Conservation (phyloP, 92 coral and sea anemone genomes). For the Epizoanthus rinbou region DNA sequence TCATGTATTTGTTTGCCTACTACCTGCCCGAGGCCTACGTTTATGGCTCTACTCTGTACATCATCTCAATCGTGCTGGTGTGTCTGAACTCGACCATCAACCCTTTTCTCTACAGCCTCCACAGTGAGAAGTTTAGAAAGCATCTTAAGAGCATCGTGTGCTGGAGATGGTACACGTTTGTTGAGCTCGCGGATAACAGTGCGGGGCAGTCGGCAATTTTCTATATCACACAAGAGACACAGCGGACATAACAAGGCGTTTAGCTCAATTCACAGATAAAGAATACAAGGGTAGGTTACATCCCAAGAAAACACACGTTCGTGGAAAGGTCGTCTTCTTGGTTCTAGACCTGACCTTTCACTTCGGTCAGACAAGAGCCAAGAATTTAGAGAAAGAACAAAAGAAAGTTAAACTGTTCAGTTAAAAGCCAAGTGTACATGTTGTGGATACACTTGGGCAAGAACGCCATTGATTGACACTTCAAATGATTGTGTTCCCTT, state of each 20-base stretch:
- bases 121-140: conserved; percentile 73
- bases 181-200: conserved; percentile 41
- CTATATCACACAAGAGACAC: conserved; percentile 12
- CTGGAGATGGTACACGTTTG: conserved; percentile 47
- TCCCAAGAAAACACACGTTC: too few relatives aligned
- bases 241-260: not conserved
- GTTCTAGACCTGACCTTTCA: too few relatives aligned
- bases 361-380: too few relatives aligned
- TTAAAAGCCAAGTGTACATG: too few relatives aligned
- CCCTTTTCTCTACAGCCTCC: conserved; percentile 81
- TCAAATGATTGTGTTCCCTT: too few relatives aligned
- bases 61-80: conserved; percentile 63
- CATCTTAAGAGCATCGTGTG: conserved; percentile 60
- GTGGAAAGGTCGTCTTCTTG: too few relatives aligned
- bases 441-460: too few relatives aligned
- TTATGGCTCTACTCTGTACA: conserved; percentile 52
- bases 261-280: too few relatives aligned
- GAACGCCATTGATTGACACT: too few relatives aligned
- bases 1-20: conserved; percentile 64
- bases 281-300: too few relatives aligned
- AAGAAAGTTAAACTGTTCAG: too few relatives aligned
- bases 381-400: too few relatives aligned
- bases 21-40: conserved; percentile 54
- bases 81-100: conserved; percentile 80
- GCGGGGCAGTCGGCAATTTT: conserved; percentile 17